Evolutionary conservation across 2,888 invertebrate species (phyloP).

Genomic region (Antheraea assamensis): DNA sequence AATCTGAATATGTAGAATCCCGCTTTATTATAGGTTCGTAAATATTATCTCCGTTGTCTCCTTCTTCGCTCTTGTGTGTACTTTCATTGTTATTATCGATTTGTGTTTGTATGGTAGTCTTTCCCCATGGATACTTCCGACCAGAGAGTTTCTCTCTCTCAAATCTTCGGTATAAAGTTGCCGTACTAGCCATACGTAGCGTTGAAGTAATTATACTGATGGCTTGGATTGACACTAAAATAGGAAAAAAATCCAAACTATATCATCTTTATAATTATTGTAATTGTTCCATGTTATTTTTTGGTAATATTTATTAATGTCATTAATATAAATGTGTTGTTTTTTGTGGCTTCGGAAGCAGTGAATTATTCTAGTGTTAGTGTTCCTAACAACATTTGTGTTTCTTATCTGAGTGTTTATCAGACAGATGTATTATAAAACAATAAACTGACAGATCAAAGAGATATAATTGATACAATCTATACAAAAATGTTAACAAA

Average conservation of each 20-base stretch:
- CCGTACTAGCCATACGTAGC: constrained; percentile 86
- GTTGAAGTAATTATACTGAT: constrained; percentile 86
- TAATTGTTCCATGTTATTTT: not conserved
- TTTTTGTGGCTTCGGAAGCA: not conserved
- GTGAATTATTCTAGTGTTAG: not conserved
- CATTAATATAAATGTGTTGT: not conserved
- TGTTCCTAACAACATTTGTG: not conserved
- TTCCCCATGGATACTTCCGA: constrained; percentile 87
- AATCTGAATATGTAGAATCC: constrained; percentile 39
- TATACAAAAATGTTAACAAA: too few species aligned
- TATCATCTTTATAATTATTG: too few species aligned
- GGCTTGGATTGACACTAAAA: constrained; percentile 85
- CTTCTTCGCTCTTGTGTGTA: constrained; percentile 34
- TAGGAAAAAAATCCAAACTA: not conserved
- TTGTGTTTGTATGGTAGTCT: constrained; percentile 33
- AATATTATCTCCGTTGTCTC: constrained; percentile 45
- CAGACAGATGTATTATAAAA: too few species aligned
- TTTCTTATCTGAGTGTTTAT: too few species aligned
- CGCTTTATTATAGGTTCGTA: constrained; percentile 57
- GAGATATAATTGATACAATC: too few species aligned
- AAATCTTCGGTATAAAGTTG: constrained; percentile 88
- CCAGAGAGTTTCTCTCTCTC: constrained; percentile 89
- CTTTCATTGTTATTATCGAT: constrained; percentile 46
- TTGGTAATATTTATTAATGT: not conserved
- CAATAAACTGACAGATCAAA: too few species aligned